Evolutionary conservation across 2,888 invertebrate genomes (phyloP).

Genomic region (Phytoseiulus persimilis): DNA sequence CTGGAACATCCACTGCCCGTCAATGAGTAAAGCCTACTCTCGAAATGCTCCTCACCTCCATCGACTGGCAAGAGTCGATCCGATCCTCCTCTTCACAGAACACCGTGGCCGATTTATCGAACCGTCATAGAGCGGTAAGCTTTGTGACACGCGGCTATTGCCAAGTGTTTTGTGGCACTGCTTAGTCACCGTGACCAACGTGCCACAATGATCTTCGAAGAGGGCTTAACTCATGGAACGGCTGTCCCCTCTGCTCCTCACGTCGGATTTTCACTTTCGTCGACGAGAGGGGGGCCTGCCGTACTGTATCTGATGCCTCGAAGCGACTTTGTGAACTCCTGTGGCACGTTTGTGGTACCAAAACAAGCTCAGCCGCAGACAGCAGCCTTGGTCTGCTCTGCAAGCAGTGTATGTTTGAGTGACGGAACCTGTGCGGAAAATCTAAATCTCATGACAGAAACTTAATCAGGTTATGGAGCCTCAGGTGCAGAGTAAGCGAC

Average conservation of each 20-base stretch:
- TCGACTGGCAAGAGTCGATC: not conserved
- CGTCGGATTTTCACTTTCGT: too few species aligned
- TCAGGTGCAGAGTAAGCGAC: conserved; percentile 28
- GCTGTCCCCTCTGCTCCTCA: too few species aligned
- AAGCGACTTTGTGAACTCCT: too few species aligned
- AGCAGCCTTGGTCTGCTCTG: not conserved
- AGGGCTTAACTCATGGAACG: not conserved
- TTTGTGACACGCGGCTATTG: not conserved
- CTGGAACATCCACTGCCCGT: not conserved
- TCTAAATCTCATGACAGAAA: not conserved
- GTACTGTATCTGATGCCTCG: too few species aligned
- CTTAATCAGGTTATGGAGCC: not conserved
- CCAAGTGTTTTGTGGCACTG: not conserved
- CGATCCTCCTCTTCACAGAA: not conserved
- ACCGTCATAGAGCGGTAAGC: not conserved
- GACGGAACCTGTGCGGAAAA: not conserved
- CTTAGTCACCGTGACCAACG: not conserved
- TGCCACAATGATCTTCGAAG: not conserved
- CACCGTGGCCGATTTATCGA: not conserved
- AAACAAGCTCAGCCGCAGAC: not conserved
- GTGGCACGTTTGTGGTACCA: not conserved
- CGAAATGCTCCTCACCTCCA: not conserved
- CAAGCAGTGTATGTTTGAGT: not conserved
- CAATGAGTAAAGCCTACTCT: not conserved
- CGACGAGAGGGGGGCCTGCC: too few species aligned